These are phyloP conservation scores for Cladorhizidae sp. DNA, from an alignment of 37 sponge, comb jelly and placozoan species.

Conservation along the genomic window DNA sequence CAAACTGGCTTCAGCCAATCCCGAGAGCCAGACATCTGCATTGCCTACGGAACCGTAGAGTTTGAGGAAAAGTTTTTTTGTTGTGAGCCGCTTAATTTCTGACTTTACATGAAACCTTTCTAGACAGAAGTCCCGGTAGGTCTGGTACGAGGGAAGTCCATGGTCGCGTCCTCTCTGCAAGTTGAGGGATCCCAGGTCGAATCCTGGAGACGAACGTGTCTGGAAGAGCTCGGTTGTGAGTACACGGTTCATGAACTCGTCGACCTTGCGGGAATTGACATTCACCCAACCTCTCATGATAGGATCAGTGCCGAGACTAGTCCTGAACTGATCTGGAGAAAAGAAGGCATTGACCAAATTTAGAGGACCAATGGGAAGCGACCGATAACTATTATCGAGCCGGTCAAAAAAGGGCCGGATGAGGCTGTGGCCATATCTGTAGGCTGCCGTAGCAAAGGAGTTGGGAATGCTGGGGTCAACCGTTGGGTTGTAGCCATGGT, in stretches of 20 bases:
- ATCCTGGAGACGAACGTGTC: neutral
- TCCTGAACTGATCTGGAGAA: too few relatives aligned
- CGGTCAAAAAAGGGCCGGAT: too few relatives aligned
- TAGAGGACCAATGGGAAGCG: slow-evolving; percentile 1
- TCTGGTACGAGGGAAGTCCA: slow-evolving; percentile 80
- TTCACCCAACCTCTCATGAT: too few relatives aligned
- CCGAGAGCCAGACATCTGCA: slow-evolving; percentile 81
- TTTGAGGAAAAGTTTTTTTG: slow-evolving; percentile 27
- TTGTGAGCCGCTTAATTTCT: slow-evolving; percentile 3
- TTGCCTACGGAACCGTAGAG: slow-evolving; percentile 61
- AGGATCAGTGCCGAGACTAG: too few relatives aligned
- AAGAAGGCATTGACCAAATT: too few relatives aligned
- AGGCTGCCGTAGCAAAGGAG: too few relatives aligned
- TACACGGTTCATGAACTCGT: slow-evolving; percentile 63
- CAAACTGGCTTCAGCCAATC: slow-evolving; percentile 76
- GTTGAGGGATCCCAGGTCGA: slow-evolving; percentile 84
- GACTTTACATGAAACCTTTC: neutral
- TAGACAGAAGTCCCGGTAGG: slow-evolving; percentile 61
- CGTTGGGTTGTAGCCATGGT: slow-evolving; percentile 53
- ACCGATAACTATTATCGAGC: slow-evolving; percentile 67
- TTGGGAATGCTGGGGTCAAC: slow-evolving; percentile 67
- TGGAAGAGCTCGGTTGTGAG: slow-evolving; percentile 72
- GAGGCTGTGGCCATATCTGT: too few relatives aligned
- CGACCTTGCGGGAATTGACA: slow-evolving; percentile 54
- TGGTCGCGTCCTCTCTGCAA: too few relatives aligned